Base-by-base conservation (phyloP, 2,888 invertebrate species). In the Iphiclides podalirius region DNA sequence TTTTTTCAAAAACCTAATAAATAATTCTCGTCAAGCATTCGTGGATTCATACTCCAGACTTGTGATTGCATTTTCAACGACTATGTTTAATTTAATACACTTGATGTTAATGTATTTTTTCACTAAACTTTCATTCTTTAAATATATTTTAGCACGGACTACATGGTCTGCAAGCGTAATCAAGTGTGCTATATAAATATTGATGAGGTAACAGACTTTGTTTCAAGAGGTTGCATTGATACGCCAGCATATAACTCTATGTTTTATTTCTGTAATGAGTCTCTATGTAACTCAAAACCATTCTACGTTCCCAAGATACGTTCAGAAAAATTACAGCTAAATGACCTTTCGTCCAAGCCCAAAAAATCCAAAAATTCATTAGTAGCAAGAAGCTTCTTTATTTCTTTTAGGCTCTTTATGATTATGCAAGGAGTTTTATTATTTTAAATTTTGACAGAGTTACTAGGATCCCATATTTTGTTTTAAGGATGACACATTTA, bases 161-260 rank as follows among this genome's bases (percentile, higher is more conserved):
- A 71, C 39, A 70, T 70, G 59, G 53, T 72, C 1, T 84, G 84
- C 57, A 60, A 58, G 1, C 55, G 47, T 13, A 63, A 70, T 44
- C 74, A 84, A 61, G 35, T 78, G 11, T 84, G 84, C 53, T 82
- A 57, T 47, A 75, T 70, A 47, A 74, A 75, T 53, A 67, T 80
- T 20, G 67, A 79, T 52, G 61, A 67, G 20, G 63, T 64, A 48
- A 55, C 53, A 2, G 65, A 68, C 46, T 65, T 59, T 48, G 74
- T 82, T 9, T 63, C 72, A 2, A 70, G 81, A 63, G 83, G 83
- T 50, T 85, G 84, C 54, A 64, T 66, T n/a, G 26, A 61, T 6
- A 61, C 54, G 51, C 76, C 76, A 14, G 59, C 54, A 2, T 78
- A 58, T 48, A 85, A 85, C 57, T 69, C 76, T 0, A 61, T 75